A percentile compares a stretch with the other conserved stretches of the same genome.
Evolutionary conservation across 2,888 invertebrate species (phyloP).

Genomic region (Apamea crenata): DNA sequence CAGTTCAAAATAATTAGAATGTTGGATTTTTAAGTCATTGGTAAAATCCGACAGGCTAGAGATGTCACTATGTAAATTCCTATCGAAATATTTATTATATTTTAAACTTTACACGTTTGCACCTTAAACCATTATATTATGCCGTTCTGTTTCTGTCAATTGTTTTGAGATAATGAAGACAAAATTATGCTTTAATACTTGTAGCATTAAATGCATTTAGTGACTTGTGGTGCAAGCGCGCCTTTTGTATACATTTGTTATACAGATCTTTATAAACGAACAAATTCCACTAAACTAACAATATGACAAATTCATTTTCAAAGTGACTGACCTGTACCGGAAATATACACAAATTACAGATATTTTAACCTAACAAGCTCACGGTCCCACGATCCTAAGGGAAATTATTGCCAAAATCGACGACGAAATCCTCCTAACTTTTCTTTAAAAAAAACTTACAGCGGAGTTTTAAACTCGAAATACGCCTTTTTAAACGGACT

Average conservation of each 20-base stretch:
- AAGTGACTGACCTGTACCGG: background rate
- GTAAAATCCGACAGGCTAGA: background rate
- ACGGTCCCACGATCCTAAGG: background rate
- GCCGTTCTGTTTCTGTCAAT: no score
- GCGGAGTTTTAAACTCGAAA: background rate
- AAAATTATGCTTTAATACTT: background rate
- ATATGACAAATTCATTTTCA: background rate
- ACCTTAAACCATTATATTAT: no score
- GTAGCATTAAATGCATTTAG: background rate
- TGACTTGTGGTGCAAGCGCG: background rate
- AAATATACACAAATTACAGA: background rate
- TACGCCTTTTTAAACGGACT: constrained; percentile 38
- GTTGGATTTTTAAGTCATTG: background rate
- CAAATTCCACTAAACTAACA: background rate
- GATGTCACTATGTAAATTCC: background rate
- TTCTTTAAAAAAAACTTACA: background rate
- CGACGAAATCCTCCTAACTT: background rate
- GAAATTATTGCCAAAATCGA: background rate
- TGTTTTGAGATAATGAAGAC: no score
- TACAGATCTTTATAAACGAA: background rate
- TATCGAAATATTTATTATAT: background rate
- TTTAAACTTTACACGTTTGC: background rate
- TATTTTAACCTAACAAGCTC: background rate
- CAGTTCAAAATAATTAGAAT: background rate
- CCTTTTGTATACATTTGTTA: background rate